Evolutionary conservation across 2,797 vertebrate genomes (phyloP).

Genomic region (Epinephelus awoara): DNA sequence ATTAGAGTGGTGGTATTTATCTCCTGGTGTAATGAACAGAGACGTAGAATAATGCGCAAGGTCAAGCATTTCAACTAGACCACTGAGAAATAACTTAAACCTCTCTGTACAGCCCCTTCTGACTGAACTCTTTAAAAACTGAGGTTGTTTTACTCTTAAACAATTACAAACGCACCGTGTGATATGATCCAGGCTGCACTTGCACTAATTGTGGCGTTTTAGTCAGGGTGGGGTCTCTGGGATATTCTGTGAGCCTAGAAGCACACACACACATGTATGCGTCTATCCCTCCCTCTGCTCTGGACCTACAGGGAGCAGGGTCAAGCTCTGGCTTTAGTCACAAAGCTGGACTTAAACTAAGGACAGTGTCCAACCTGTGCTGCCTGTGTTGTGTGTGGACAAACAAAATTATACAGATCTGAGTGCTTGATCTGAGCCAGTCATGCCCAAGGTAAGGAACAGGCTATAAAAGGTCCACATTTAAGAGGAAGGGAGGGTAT

Average conservation of each 20-base stretch:
- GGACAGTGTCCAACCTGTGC: conserved; percentile 14
- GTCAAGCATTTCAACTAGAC: conserved; percentile 65
- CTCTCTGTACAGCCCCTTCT: conserved; percentile 50
- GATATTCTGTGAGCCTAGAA: conserved; percentile 57
- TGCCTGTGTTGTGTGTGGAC: not conserved
- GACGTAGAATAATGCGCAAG: conserved; percentile 60
- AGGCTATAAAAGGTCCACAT: conserved; percentile 6
- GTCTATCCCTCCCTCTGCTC: conserved; percentile 41
- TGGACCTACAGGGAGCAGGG: conserved; percentile 45
- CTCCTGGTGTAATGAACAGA: conserved; percentile 63
- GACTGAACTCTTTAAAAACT: conserved; percentile 65
- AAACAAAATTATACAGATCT: conserved; percentile 9
- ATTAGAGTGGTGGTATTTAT: conserved; percentile 71
- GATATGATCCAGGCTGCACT: conserved; percentile 82
- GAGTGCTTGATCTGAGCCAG: conserved; percentile 1
- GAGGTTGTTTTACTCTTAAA: conserved; percentile 65
- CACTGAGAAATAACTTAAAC: conserved; percentile 64
- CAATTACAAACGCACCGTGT: conserved; percentile 77
- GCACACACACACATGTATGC: conserved; percentile 24
- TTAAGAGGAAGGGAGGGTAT: not conserved
- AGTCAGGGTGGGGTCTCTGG: conserved; percentile 72
- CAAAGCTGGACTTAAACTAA: conserved; percentile 23
- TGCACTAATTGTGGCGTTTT: conserved; percentile 83
- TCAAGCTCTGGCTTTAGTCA: conserved; percentile 66
- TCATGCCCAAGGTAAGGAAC: not conserved